Conservation (phyloP, 2,113 vertebrate genomes). For the Gasterosteus aculeatus region DNA sequence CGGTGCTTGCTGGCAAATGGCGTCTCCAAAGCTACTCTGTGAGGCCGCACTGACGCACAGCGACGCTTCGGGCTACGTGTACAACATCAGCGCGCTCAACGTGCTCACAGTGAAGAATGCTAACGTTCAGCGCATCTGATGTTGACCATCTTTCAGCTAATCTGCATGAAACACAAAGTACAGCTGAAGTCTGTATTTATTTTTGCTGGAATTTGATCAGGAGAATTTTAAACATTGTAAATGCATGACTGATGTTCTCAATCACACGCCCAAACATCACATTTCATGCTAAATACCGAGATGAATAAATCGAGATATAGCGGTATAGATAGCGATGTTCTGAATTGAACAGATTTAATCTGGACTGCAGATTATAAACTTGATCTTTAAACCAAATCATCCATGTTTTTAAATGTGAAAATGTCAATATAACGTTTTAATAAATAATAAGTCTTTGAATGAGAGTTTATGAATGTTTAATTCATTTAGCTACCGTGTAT, state of each 20-base stretch:
- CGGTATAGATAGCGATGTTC: neutral
- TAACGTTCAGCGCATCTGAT: neutral
- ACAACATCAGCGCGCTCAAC: neutral
- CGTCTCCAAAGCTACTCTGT: neutral
- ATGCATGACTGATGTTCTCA: neutral
- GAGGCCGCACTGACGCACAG: neutral
- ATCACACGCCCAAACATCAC: neutral
- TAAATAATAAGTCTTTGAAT: neutral
- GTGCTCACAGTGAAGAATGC: neutral
- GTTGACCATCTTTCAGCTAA: neutral
- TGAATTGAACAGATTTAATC: neutral
- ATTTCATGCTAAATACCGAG: neutral
- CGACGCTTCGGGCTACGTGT: neutral
- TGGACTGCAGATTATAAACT: neutral
- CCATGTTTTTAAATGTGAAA: neutral
- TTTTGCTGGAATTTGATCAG: neutral
- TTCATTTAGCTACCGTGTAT: slow-evolving; percentile 7
- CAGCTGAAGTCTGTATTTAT: neutral
- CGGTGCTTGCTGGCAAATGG: neutral
- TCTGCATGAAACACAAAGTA: neutral
- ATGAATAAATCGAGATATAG: neutral
- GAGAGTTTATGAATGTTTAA: slow-evolving; percentile 8
- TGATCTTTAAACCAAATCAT: neutral
- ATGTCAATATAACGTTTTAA: neutral
- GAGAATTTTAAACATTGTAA: neutral